Conservation (phyloP, 2,797 vertebrate genomes). For the Nyctalus aviator region DNA sequence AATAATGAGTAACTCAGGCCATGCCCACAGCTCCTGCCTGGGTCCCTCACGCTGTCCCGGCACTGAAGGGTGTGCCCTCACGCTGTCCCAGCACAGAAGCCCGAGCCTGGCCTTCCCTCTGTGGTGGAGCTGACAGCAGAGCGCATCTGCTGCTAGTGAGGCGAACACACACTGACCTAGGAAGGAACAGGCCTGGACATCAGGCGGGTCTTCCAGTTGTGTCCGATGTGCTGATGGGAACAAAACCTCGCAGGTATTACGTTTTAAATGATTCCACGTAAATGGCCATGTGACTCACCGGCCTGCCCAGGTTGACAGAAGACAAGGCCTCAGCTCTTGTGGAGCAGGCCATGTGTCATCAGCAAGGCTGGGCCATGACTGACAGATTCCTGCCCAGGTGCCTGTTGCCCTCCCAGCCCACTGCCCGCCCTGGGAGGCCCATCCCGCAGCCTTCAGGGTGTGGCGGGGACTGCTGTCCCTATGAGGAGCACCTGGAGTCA, state of each 20-base stretch:
- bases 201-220: background rate
- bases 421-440: rapidly evolving
- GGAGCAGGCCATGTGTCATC: background rate
- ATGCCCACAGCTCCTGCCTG: background rate
- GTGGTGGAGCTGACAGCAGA: rapidly evolving
- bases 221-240: background rate
- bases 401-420: no score
- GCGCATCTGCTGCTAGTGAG: background rate
- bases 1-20: background rate
- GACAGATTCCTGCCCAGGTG: background rate
- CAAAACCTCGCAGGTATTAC: background rate
- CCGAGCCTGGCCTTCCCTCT: no score
- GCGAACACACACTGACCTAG: no score
- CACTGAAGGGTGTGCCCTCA: background rate
- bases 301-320: background rate
- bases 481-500: rapidly evolving
- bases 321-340: background rate
- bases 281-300: background rate
- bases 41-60: no score
- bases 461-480: rapidly evolving
- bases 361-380: background rate
- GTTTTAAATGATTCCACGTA: background rate
- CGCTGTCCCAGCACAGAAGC: background rate
- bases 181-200: background rate
- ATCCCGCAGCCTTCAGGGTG: rapidly evolving